Conservation (phyloP, 2,797 vertebrate genomes). For the Lindbergichthys nudifrons region DNA sequence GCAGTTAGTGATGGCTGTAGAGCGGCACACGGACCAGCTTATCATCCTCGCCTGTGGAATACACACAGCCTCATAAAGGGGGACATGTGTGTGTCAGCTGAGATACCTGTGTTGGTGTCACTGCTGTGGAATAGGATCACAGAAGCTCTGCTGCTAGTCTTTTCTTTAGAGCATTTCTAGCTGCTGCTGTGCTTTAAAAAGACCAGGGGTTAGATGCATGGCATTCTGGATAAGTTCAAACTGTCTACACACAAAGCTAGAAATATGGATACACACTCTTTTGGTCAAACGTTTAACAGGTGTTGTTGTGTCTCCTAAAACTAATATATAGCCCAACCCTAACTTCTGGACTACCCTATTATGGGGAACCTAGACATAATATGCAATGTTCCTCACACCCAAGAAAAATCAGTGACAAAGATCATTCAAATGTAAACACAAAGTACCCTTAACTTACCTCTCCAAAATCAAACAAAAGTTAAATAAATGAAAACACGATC, state of each 20-base stretch:
- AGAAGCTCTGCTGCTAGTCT: not conserved
- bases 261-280: not conserved
- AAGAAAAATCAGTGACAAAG: too few species aligned
- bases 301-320: too few species aligned
- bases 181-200: not conserved
- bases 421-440: too few species aligned
- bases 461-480: too few species aligned
- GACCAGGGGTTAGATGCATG: not conserved
- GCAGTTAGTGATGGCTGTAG: not conserved
- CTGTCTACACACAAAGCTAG: too few species aligned
- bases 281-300: not conserved
- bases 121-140: not conserved
- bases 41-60: constrained; percentile 6
- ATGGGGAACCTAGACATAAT: too few species aligned
- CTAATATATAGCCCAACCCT: too few species aligned
- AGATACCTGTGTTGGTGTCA: not conserved
- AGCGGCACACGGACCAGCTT: constrained; percentile 3
- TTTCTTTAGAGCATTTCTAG: not conserved
- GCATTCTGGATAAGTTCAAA: not conserved
- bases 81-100: constrained; percentile 2
- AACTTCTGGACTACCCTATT: too few species aligned
- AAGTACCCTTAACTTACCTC: too few species aligned
- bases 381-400: too few species aligned
- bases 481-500: too few species aligned
- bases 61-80: not conserved